These are phyloP conservation scores for Pharmacophagus antenor DNA, from an alignment of 2,888 invertebrate genomes.

Conservation along the genomic window DNA sequence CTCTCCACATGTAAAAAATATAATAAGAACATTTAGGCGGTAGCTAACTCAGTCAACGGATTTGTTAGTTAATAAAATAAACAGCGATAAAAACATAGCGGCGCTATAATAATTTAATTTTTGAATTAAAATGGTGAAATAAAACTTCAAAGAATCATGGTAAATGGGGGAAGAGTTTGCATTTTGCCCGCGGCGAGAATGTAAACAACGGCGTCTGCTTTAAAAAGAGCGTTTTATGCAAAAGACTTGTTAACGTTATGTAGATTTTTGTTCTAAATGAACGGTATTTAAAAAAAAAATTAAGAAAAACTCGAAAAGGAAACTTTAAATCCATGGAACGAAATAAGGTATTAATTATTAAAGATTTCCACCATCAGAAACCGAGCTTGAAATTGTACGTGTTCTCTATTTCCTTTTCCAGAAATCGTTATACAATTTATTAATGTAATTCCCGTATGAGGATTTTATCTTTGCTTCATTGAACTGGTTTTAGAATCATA, in stretches of 20 bases:
- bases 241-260: slow-evolving; percentile 29
- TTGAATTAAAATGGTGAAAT: slow-evolving; percentile 2
- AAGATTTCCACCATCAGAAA: no score
- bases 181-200: slow-evolving; percentile 23
- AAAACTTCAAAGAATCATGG: slow-evolving; percentile 15
- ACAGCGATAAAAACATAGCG: background rate
- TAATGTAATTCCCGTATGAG: no score
- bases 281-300: background rate
- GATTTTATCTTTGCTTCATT: no score
- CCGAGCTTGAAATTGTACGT: background rate
- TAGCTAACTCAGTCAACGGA: background rate
- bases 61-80: background rate
- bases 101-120: background rate
- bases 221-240: slow-evolving; percentile 39
- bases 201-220: slow-evolving; percentile 31
- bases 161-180: slow-evolving; percentile 25
- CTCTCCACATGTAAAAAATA: no score
- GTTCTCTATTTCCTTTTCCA: background rate
- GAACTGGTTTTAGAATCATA: no score
- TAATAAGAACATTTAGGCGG: background rate
- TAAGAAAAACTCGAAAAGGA: background rate
- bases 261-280: slow-evolving; percentile 24
- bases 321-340: background rate
- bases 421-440: background rate
- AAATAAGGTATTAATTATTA: no score